phyloP scores from a whole-genome alignment of 2,888 invertebrate species.

The Drosophila subsilvestris region DNA sequence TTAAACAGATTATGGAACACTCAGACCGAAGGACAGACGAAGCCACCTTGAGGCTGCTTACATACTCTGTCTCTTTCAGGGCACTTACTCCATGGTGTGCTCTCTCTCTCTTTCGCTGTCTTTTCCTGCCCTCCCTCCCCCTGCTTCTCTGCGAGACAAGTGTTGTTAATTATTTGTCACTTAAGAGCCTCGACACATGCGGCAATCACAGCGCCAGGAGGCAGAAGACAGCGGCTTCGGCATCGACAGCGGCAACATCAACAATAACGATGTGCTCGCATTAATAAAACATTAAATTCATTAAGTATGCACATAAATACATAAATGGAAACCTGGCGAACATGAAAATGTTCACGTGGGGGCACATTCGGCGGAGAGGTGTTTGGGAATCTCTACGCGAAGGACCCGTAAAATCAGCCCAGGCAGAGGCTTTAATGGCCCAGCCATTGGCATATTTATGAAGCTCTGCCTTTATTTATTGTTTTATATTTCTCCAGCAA shows the following conservation, averaged over 20 bases:
- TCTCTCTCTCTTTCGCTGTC: constrained; percentile 17
- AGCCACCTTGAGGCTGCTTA: constrained; percentile 1
- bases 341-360: constrained; percentile 45
- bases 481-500: constrained; percentile 17
- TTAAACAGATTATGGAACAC: constrained; percentile 70
- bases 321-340: constrained; percentile 51
- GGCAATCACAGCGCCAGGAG: constrained; percentile 33
- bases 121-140: neutral
- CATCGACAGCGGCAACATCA: constrained; percentile 20
- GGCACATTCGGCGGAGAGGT: neutral
- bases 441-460: constrained; percentile 74
- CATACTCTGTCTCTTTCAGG: constrained; percentile 3
- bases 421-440: constrained; percentile 58
- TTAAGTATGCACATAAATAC: constrained; percentile 74
- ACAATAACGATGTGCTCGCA: constrained; percentile 47
- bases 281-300: constrained; percentile 74
- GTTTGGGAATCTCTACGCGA: constrained; percentile 8
- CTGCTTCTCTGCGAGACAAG: constrained; percentile 53
- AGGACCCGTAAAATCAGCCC: constrained; percentile 41
- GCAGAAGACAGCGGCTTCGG: neutral
- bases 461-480: constrained; percentile 6
- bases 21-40: constrained; percentile 8
- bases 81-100: neutral
- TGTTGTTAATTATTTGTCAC: constrained; percentile 78
- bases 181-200: constrained; percentile 63